Conservation (phyloP, 2,797 vertebrate species). For the Thunnus albacares region DNA sequence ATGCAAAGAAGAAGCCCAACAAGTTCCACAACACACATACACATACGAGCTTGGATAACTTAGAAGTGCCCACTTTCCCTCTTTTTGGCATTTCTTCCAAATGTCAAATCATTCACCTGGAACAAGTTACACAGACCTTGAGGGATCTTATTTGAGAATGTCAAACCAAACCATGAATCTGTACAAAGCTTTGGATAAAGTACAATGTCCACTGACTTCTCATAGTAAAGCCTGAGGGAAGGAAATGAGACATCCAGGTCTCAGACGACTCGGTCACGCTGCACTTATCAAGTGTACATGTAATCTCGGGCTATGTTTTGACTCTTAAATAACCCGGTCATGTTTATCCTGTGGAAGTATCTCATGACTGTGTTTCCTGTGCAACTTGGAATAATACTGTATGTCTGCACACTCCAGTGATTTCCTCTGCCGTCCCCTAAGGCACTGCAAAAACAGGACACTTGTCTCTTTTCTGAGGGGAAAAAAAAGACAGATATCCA, state of each 20-base stretch:
- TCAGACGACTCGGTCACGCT: slow-evolving; percentile 41
- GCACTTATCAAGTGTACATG: slow-evolving; percentile 50
- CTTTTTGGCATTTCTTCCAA: slow-evolving; percentile 80
- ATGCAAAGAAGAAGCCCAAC: slow-evolving; percentile 49
- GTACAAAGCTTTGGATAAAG: slow-evolving; percentile 60
- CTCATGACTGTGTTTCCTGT: slow-evolving; percentile 65
- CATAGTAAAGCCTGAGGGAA: slow-evolving; percentile 33
- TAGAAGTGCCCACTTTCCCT: slow-evolving; percentile 58
- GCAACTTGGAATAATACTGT: slow-evolving; percentile 41
- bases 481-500: slow-evolving; percentile 30
- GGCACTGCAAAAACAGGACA: slow-evolving; percentile 34
- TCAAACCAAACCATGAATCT: slow-evolving; percentile 71
- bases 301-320: slow-evolving; percentile 55
- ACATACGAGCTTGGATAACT: slow-evolving; percentile 38
- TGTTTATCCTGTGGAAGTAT: slow-evolving; percentile 63
- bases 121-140: slow-evolving; percentile 76
- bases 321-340: slow-evolving; percentile 58
- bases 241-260: slow-evolving; percentile 54
- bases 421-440: slow-evolving; percentile 28
- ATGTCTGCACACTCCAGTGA: slow-evolving; percentile 35
- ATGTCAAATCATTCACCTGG: slow-evolving; percentile 84
- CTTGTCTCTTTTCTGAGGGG: slow-evolving; percentile 19
- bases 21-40: slow-evolving; percentile 37
- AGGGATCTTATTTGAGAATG: slow-evolving; percentile 80
- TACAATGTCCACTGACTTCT: slow-evolving; percentile 49